Percentiles rank a stretch among this genome's conserved stretches.
phyloP scores from a whole-genome alignment of 1,140 invertebrate species.

The Tetraneura akinire region DNA sequence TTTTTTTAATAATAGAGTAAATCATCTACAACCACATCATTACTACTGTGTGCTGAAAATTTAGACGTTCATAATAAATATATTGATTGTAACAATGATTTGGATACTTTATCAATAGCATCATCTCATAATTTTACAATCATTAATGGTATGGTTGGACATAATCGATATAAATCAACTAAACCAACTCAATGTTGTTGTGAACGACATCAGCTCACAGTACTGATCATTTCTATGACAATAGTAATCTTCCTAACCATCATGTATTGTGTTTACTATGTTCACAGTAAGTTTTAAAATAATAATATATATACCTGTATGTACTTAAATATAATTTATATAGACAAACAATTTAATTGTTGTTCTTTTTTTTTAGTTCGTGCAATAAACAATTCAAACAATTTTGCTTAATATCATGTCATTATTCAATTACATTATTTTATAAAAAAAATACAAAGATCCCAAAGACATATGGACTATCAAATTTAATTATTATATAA shows the following conservation, averaged over 20 bases:
- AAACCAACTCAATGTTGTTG: slow-evolving; percentile 63
- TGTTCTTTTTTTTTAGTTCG: slow-evolving; percentile 17
- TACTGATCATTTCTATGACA: slow-evolving; percentile 73
- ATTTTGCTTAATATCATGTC: slow-evolving; percentile 12
- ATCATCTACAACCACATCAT: slow-evolving; percentile 20
- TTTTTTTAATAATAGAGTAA: slow-evolving; percentile 32
- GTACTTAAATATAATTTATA: no score
- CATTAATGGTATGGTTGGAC: slow-evolving; percentile 74
- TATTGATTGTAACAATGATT: slow-evolving; percentile 11
- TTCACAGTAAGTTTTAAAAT: slow-evolving; percentile 61
- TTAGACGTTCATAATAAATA: slow-evolving; percentile 8
- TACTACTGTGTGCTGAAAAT: slow-evolving; percentile 28
- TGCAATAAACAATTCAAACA: slow-evolving; percentile 15
- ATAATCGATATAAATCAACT: slow-evolving; percentile 54
- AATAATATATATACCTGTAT: not conserved
- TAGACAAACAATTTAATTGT: not conserved
- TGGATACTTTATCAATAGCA: slow-evolving; percentile 72
- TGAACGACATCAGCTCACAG: slow-evolving; percentile 69
- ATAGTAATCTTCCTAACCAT: slow-evolving; percentile 71
- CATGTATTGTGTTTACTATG: slow-evolving; percentile 68
- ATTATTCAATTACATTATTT: not conserved
- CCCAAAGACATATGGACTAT: slow-evolving; percentile 25
- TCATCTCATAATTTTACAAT: slow-evolving; percentile 84
- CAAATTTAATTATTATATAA: slow-evolving; percentile 14
- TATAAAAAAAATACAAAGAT: slow-evolving; percentile 6